Base-by-base conservation (phyloP, 2,797 vertebrate species). In the Pygocentrus nattereri region DNA sequence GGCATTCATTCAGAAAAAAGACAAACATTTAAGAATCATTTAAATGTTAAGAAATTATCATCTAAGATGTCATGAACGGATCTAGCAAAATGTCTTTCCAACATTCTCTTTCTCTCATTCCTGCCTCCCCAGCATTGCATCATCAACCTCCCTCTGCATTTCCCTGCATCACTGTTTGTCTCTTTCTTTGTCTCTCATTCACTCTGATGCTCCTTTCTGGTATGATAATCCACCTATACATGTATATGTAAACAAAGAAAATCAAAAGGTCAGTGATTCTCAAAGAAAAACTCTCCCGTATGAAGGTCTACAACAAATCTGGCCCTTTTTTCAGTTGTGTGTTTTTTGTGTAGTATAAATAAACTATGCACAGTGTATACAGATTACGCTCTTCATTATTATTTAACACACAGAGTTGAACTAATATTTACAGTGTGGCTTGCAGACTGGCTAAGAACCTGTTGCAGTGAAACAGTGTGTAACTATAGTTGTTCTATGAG, bases 371-470 rank as follows among this genome's bases (percentile, higher is more conserved):
- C 54, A 65, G 41, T 34, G 65, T 78, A 85, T 74, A 87, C 74
- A 79, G 73, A 49, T 70, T 79, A 76, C 19, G 54, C 47, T 79
- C 61, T 59, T 31, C 54, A 83, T 67, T 81, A 71, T 38, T 78
- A 81, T 74, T 75, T 82, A 76, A 74, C 79, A 82, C 19, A 77
- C 78, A 65, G 70, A 25, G 58, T 77, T 87, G 41, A 81, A 85
- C 79, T 69, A 81, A 83, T 87, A 87, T 87, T 85, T 85, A 78
- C 80, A 78, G 41, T 82, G 68, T 73, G 80, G 58, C 74, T 80
- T 23, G 69, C 75, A 71, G 72, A 67, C 58, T 44, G 27, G 21
- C 79, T 68, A 70, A 82, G 83, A 82, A 79, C 44, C 58, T 69
- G 84, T 58, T 71, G 78, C 69, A 74, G 69, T 47, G 73, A 83